These are phyloP conservation scores for Melanaphis sacchari DNA, from an alignment of 1,140 invertebrate species.

Conservation along the genomic window DNA sequence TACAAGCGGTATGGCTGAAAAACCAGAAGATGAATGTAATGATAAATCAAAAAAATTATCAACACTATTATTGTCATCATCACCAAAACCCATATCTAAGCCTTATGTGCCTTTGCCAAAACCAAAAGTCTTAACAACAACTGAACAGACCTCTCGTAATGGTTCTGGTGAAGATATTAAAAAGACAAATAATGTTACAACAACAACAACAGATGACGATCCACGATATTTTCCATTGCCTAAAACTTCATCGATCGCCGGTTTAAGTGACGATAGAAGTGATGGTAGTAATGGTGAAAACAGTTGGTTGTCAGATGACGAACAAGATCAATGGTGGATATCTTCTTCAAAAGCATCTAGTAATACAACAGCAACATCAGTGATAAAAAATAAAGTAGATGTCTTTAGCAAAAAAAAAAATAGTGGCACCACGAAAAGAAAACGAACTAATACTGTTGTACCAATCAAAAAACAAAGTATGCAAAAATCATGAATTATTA, in stretches of 20 bases:
- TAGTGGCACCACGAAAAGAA: neutral
- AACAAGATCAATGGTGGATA: neutral
- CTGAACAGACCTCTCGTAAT: neutral
- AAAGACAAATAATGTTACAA: neutral
- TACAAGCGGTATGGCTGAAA: neutral
- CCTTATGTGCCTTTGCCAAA: conserved; percentile 1
- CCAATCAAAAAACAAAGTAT: conserved; percentile 36
- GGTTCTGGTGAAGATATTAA: neutral
- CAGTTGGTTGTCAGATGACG: conserved; percentile 27
- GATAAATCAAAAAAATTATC: conserved; percentile 26
- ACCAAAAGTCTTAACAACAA: neutral
- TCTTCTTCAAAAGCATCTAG: neutral
- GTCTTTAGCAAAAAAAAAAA: neutral
- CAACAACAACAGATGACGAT: conserved; percentile 68
- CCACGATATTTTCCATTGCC: conserved; percentile 77
- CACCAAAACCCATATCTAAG: conserved; percentile 21
- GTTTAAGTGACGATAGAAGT: neutral
- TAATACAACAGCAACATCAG: neutral
- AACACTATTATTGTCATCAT: neutral
- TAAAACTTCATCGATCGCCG: conserved; percentile 67
- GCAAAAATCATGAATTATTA: neutral
- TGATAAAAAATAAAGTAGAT: conserved; percentile 7
- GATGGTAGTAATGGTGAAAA: conserved; percentile 27
- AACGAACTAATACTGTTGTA: neutral
- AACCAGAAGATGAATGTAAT: neutral